These are phyloP conservation scores for Camptogramma bilineatum DNA, from an alignment of 2,888 invertebrate genomes.

Conservation along the genomic window DNA sequence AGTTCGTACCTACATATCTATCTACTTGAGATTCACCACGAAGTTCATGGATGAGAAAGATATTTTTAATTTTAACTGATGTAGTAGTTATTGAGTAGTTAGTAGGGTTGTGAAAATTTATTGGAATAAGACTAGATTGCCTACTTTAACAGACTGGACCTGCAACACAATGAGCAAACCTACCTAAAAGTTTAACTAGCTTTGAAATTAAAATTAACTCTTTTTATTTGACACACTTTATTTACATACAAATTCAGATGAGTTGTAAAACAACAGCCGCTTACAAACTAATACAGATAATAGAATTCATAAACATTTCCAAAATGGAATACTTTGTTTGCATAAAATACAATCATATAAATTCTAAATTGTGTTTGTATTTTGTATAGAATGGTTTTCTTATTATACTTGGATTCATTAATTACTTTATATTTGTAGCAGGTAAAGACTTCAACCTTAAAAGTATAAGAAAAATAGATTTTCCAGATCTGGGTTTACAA, in stretches of 20 bases:
- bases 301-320: conserved; percentile 45
- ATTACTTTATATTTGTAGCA: background rate
- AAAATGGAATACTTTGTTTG: conserved; percentile 51
- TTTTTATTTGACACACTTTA: conserved; percentile 50
- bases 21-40: background rate
- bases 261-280: conserved; percentile 44
- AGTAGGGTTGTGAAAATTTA: too few relatives aligned
- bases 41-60: background rate
- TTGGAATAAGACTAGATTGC: background rate
- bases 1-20: background rate
- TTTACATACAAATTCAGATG: conserved; percentile 45
- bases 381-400: background rate
- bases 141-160: background rate
- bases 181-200: background rate
- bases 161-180: background rate
- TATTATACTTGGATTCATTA: conserved; percentile 1
- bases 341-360: conserved; percentile 45
- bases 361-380: conserved; percentile 25
- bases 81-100: too few relatives aligned
- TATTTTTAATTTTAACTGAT: too few relatives aligned
- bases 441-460: conserved; percentile 8
- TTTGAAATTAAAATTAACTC: background rate
- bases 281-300: conserved; percentile 42
- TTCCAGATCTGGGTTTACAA: conserved; percentile 34
- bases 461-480: conserved; percentile 39